These are phyloP conservation scores for Ophraella communa DNA, from an alignment of 2,888 invertebrate species.

Conservation along the genomic window DNA sequence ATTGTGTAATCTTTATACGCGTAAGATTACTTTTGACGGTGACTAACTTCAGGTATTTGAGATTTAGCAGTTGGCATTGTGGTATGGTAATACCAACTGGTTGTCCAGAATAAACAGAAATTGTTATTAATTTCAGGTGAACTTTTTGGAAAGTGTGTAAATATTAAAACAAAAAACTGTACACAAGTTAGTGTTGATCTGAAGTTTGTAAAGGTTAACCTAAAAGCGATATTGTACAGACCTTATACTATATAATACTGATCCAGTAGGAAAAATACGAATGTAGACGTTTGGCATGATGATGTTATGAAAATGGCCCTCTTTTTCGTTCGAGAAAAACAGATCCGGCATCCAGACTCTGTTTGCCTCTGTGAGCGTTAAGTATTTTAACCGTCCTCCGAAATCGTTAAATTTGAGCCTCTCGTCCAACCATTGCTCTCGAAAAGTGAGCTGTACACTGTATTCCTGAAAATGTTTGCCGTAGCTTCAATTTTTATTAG, in stretches of 20 bases:
- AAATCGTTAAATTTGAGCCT: constrained; percentile 88
- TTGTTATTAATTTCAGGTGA: too few relatives aligned
- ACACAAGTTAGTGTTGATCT: too few relatives aligned
- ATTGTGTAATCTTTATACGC: too few relatives aligned
- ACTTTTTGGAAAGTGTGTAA: too few relatives aligned
- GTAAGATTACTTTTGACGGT: too few relatives aligned
- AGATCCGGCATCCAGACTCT: constrained; percentile 98
- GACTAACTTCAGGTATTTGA: too few relatives aligned
- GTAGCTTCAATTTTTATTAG: constrained; percentile 15
- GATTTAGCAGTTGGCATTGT: too few relatives aligned
- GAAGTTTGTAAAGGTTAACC: constrained; percentile 15
- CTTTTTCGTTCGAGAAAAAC: constrained; percentile 97
- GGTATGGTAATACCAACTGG: too few relatives aligned
- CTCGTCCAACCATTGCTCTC: constrained; percentile 97
- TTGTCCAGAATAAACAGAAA: too few relatives aligned
- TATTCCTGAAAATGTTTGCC: constrained; percentile 80
- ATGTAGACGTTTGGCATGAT: constrained; percentile 98
- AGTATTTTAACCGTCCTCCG: constrained; percentile 86
- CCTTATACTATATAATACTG: constrained; percentile 94
- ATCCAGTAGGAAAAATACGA: constrained; percentile 93
- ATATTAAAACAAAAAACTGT: too few relatives aligned
- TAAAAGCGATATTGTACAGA: constrained; percentile 49
- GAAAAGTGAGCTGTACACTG: constrained; percentile 95
- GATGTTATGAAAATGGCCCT: constrained; percentile 96
- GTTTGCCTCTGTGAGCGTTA: constrained; percentile 92